Evolutionary conservation across 2,888 invertebrate species (phyloP).

Genomic region (Melinopterus prodromus): DNA sequence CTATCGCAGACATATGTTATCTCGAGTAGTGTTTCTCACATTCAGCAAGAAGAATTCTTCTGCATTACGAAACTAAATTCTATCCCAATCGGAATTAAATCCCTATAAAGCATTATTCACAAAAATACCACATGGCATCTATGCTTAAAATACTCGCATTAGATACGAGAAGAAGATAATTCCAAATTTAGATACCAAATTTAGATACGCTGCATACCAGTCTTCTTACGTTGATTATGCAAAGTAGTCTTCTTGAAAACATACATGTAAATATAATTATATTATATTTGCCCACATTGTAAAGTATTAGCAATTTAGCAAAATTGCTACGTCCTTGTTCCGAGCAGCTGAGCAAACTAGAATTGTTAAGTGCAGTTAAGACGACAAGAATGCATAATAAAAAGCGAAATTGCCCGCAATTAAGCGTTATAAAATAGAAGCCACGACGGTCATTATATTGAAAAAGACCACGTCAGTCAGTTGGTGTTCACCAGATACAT

Average conservation of each 20-base stretch:
- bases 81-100: too few relatives aligned
- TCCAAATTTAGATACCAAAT: not conserved
- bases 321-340: not conserved
- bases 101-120: too few relatives aligned
- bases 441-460: not conserved
- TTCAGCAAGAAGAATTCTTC: too few relatives aligned
- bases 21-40: too few relatives aligned
- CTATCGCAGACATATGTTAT: too few relatives aligned
- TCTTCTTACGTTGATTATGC: not conserved
- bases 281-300: not conserved
- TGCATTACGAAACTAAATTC: too few relatives aligned
- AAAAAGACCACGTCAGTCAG: not conserved
- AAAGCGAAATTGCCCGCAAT: slow-evolving; percentile 4
- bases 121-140: too few relatives aligned
- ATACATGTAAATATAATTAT: not conserved
- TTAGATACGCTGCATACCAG: not conserved
- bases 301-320: not conserved
- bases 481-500: not conserved
- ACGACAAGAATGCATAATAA: not conserved
- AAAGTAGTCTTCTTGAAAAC: not conserved
- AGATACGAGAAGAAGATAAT: not conserved
- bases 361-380: not conserved
- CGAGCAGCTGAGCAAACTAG: not conserved
- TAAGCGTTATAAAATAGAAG: not conserved
- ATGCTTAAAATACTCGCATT: not conserved